phyloP scores from a whole-genome alignment of 2,113 vertebrate genomes.

The Drymodes brunneopygia region DNA sequence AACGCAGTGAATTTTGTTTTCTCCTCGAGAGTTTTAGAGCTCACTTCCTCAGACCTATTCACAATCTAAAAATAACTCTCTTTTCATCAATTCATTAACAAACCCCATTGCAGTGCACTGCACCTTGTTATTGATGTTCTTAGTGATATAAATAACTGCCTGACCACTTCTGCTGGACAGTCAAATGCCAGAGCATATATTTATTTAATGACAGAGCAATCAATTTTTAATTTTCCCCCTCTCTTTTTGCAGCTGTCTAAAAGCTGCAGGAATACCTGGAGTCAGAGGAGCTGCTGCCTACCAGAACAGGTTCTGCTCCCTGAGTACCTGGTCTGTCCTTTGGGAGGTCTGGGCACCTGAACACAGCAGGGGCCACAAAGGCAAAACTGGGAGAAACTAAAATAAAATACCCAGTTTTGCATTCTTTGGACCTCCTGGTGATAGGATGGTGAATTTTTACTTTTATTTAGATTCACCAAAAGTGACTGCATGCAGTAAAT shows the following conservation, averaged over 20 bases:
- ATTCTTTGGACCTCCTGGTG: background rate
- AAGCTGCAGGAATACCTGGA: background rate
- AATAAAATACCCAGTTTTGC: background rate
- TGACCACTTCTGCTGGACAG: background rate
- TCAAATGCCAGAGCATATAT: background rate
- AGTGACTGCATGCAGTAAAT: background rate
- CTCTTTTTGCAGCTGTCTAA: background rate
- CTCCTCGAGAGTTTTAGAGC: background rate
- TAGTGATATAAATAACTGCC: background rate
- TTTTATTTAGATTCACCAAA: background rate
- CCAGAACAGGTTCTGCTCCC: background rate
- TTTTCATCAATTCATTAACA: constrained; percentile 7
- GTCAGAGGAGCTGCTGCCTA: background rate
- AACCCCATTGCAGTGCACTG: background rate
- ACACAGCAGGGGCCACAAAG: background rate
- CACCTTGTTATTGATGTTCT: background rate
- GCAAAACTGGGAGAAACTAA: background rate
- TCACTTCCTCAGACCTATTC: background rate
- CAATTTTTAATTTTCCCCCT: background rate
- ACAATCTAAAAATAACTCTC: constrained; percentile 24
- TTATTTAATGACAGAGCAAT: background rate
- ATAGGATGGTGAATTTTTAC: background rate
- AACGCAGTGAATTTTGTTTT: background rate
- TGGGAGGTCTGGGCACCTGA: background rate
- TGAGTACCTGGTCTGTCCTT: background rate